These are phyloP conservation scores for Dromas ardeola DNA, from an alignment of 2,113 vertebrate species.

Conservation along the genomic window DNA sequence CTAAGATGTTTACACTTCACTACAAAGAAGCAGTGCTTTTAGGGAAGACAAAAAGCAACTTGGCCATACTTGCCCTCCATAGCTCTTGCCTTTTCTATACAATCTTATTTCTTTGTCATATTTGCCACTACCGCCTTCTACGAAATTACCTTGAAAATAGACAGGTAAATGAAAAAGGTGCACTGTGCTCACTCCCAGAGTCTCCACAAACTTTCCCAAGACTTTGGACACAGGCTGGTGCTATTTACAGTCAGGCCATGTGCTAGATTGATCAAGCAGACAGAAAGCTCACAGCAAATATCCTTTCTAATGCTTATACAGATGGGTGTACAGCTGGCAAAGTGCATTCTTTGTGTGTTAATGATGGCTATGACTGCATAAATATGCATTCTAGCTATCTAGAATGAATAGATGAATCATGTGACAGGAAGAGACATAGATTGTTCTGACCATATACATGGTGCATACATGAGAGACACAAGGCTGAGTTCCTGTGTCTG, in stretches of 20 bases:
- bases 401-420: neutral
- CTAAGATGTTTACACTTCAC: neutral
- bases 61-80: neutral
- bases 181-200: neutral
- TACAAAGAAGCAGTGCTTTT: neutral
- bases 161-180: neutral
- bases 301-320: neutral
- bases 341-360: fast-evolving
- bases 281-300: neutral
- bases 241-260: neutral
- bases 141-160: neutral
- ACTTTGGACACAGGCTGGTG: neutral
- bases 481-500: neutral
- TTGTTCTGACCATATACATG: neutral
- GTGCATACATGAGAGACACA: neutral
- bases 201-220: neutral
- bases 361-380: fast-evolving
- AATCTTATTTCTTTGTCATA: neutral
- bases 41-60: neutral
- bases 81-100: neutral
- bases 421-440: neutral
- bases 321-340: fast-evolving
- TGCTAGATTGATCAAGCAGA: neutral
- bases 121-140: neutral
- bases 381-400: neutral